Percentiles rank a stretch among this genome's conserved stretches.
Conservation (phyloP, 2,113 vertebrate species). For the Cyanistes caeruleus region DNA sequence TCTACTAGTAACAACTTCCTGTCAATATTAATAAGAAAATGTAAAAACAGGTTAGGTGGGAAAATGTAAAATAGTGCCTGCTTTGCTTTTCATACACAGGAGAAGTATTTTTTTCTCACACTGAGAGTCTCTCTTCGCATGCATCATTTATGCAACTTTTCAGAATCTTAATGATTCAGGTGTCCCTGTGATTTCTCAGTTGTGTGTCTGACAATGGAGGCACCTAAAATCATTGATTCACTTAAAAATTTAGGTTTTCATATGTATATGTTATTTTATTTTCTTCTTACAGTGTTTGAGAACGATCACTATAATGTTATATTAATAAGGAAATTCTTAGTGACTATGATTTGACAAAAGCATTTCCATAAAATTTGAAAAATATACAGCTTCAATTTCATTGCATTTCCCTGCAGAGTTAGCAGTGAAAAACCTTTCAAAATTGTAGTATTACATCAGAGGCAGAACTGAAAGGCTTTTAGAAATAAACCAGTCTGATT, state of each 20-base stretch:
- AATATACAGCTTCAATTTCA: slow-evolving; percentile 40
- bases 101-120: neutral
- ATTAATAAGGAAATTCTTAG: neutral
- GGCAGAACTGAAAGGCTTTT: slow-evolving; percentile 2
- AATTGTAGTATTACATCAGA: neutral
- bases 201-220: neutral
- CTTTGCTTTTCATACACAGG: neutral
- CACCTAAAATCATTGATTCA: neutral
- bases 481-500: slow-evolving; percentile 28
- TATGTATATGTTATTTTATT: neutral
- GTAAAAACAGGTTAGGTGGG: neutral
- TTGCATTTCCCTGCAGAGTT: neutral
- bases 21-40: neutral
- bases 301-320: neutral
- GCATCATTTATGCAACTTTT: neutral
- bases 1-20: neutral
- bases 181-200: neutral
- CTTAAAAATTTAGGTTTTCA: neutral
- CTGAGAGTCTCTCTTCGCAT: neutral
- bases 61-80: neutral
- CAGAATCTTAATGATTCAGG: neutral
- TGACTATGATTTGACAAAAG: slow-evolving; percentile 14
- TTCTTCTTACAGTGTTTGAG: neutral
- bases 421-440: slow-evolving; percentile 4
- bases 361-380: neutral